Evolutionary conservation across 2,888 invertebrate genomes (phyloP).

Genomic region (Phengaris alcon): DNA sequence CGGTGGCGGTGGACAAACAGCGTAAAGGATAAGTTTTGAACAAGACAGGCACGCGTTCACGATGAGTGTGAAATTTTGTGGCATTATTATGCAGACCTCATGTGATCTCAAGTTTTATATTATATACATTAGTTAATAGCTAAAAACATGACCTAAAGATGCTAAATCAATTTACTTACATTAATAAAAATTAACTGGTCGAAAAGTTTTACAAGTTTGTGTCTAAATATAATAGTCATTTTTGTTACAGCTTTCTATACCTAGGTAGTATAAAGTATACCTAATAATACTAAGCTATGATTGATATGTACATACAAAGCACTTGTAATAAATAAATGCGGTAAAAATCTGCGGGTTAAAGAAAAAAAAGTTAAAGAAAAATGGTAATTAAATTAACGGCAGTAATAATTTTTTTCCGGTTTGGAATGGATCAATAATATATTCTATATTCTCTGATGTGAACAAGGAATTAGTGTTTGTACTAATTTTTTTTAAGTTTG

Average conservation of each 20-base stretch:
- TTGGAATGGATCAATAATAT: too few species aligned
- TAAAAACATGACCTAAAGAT: background rate
- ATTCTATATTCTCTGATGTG: too few species aligned
- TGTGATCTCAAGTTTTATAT: background rate
- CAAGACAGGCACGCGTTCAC: conserved; percentile 6
- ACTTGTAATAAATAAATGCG: conserved; percentile 26
- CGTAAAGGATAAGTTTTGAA: background rate
- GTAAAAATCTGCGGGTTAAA: background rate
- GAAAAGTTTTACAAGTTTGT: background rate
- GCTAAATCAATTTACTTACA: conserved; percentile 11
- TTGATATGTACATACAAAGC: conserved; percentile 31
- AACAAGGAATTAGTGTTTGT: too few species aligned
- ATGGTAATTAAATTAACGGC: background rate
- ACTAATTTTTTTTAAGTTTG: background rate
- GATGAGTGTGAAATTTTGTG: background rate
- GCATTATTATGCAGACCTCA: background rate
- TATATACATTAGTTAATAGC: conserved; percentile 12
- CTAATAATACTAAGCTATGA: conserved; percentile 26
- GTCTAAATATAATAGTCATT: background rate
- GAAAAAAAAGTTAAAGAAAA: background rate
- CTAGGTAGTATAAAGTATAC: background rate
- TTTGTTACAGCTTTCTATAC: background rate
- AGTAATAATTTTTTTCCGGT: background rate
- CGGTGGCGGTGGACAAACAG: too few species aligned
- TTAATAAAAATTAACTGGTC: conserved; percentile 22